Percentiles rank a stretch among this genome's conserved stretches.
Evolutionary conservation across 2,888 invertebrate genomes (phyloP).

Genomic region (Dasysyrphus tricinctus): DNA sequence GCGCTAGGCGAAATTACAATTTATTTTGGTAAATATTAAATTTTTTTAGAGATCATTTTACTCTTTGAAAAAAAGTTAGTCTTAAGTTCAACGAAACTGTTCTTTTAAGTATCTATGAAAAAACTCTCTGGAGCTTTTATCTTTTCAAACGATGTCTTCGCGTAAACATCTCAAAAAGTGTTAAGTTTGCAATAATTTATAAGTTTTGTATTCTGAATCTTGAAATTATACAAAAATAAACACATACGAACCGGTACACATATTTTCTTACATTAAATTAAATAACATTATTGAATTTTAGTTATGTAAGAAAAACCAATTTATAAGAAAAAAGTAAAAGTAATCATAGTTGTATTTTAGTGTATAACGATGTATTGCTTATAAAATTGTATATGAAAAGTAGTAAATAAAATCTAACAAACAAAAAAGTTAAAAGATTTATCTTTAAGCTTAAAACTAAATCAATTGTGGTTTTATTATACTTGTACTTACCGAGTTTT

Average conservation of each 20-base stretch:
- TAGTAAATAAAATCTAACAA: slow-evolving; percentile 5
- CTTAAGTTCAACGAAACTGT: not conserved
- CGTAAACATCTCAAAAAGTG: slow-evolving; percentile 42
- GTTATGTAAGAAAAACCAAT: slow-evolving; percentile 3
- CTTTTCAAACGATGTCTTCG: slow-evolving; percentile 22
- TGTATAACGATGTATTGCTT: not conserved
- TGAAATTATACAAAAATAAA: not conserved
- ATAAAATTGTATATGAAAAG: slow-evolving; percentile 6
- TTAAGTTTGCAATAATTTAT: slow-evolving; percentile 59
- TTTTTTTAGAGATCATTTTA: not conserved
- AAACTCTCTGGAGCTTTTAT: not conserved
- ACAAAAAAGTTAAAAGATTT: not conserved
- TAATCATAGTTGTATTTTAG: not conserved
- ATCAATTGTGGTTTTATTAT: too few relatives aligned
- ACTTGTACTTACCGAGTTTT: too few relatives aligned
- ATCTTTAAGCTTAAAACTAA: not conserved
- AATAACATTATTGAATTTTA: slow-evolving; percentile 1
- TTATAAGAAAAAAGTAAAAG: slow-evolving; percentile 1
- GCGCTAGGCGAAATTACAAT: not conserved
- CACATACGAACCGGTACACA: slow-evolving; percentile 11
- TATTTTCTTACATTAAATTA: slow-evolving; percentile 21
- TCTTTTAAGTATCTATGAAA: not conserved
- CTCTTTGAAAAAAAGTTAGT: not conserved
- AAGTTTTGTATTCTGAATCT: slow-evolving; percentile 42
- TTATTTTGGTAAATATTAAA: not conserved